phyloP scores from a whole-genome alignment of 2,113 vertebrate species.

The Noturus placidus region DNA sequence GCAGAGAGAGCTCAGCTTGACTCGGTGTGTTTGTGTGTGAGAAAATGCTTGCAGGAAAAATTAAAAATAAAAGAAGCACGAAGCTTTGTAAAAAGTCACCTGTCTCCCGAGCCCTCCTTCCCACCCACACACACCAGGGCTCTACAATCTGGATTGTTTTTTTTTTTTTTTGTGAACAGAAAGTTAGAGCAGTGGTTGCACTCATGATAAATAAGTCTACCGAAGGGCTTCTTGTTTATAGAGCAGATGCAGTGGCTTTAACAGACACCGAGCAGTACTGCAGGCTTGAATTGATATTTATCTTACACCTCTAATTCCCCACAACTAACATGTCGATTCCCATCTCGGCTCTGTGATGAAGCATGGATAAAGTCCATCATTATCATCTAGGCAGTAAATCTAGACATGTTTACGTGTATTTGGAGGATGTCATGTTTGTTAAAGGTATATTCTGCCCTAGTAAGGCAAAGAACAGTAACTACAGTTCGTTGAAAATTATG shows the following conservation, averaged over 20 bases:
- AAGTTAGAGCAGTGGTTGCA: not conserved
- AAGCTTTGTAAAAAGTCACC: not conserved
- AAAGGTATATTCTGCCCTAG: not conserved
- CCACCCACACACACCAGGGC: not conserved
- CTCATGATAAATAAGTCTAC: not conserved
- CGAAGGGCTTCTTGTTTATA: conserved; percentile 11
- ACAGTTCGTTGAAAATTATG: not conserved
- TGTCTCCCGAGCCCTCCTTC: not conserved
- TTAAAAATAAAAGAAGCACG: not conserved
- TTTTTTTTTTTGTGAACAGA: not conserved
- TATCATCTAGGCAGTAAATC: not conserved
- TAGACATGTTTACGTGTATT: not conserved
- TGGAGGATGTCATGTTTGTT: not conserved
- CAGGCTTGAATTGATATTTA: not conserved
- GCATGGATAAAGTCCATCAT: not conserved
- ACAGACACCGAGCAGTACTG: not conserved
- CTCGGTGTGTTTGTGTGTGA: not conserved
- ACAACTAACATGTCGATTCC: not conserved
- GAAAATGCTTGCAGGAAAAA: not conserved
- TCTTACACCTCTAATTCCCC: not conserved
- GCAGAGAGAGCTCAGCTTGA: not conserved
- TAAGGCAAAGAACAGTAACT: not conserved
- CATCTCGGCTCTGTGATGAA: not conserved
- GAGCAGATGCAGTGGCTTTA: not conserved
- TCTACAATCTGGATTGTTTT: not conserved